Evolutionary conservation across 1,140 invertebrate genomes (phyloP), one percentile per base, ranked within the genome.

Genomic region (Medauroidea extradentata): DNA sequence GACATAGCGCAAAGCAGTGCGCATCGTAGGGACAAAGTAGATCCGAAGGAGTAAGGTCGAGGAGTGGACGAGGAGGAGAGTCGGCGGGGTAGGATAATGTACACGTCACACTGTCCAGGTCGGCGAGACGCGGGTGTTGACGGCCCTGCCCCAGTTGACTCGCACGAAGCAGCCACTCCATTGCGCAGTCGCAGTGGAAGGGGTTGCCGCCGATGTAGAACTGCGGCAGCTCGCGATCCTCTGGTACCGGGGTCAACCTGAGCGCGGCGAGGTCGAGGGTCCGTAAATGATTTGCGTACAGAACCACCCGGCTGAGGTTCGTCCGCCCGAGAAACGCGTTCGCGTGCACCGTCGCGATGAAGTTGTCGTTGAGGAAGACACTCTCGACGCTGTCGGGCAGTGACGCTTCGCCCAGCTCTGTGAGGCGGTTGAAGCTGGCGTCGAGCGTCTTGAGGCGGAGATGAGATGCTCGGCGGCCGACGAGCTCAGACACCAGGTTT

Each of bases 91-190:
- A 68, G 4, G 71, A 53, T 19, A 74, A 48, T 41, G 64, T 60
- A 62, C 75, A 79, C 19, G 68, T 67, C 4, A 79, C 68, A 7
- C 67, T 60, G 29, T 77, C 71, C 25, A 78, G 58, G 65, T 80
- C 78, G 41, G 73, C 69, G 24, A 80, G 66, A 18, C 69, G 63
- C 0, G 78, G 77, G 60, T 75, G 72, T 24, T 72, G 71, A 14
- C 73, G 79, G 76, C 69, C 87, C 75, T 75, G 86, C 70, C 76
- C 74, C 64, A 86, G 77, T 70, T 86, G 83, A 77, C 89, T 90
- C 66, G 90, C 86, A 62, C 86, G 78, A 60, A 88, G 84, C 67
- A 94, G 76, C 89, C 89, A 93, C 75, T 91, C 89, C 88, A 92
- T 90, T 55, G 82, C 84, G 75, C 90, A 92, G 70, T 92, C 87